These are phyloP conservation scores for Sebastiscus albofasciatus DNA, from an alignment of 2,797 vertebrate species.

Conservation along the genomic window DNA sequence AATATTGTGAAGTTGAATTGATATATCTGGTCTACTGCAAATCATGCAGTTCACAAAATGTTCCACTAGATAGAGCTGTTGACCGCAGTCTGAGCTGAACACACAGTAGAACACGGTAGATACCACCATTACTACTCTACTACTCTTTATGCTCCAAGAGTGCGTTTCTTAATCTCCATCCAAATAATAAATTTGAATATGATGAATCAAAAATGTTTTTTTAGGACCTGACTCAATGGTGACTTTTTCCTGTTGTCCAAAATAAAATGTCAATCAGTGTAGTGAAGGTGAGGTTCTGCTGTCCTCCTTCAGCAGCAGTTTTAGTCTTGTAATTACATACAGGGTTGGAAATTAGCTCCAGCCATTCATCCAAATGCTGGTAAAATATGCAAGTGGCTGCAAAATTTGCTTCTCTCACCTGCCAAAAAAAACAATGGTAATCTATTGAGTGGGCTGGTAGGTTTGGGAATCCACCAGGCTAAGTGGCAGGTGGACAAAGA, in stretches of 20 bases:
- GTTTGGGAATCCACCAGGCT: rapidly evolving
- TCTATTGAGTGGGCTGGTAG: too few relatives aligned
- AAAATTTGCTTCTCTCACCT: too few relatives aligned
- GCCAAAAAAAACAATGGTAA: too few relatives aligned
- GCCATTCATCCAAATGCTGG: too few relatives aligned
- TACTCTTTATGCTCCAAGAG: not conserved
- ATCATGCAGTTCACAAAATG: not conserved
- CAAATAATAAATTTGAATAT: not conserved
- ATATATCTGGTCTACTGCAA: not conserved
- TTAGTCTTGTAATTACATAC: rapidly evolving
- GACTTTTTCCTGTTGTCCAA: not conserved
- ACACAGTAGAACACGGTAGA: not conserved
- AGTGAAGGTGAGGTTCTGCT: not conserved
- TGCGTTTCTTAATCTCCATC: not conserved
- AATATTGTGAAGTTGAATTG: not conserved
- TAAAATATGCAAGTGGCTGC: too few relatives aligned
- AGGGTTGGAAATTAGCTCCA: too few relatives aligned
- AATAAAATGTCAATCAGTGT: not conserved
- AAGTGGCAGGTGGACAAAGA: too few relatives aligned
- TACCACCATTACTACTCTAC: not conserved
- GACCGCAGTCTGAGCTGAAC: not conserved
- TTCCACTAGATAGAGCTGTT: conserved; percentile 44
- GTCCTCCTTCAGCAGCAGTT: not conserved
- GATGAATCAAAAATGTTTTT: not conserved
- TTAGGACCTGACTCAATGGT: not conserved